A percentile compares a stretch with the other conserved stretches of the same genome.
phyloP scores from a whole-genome alignment of 2,797 vertebrate genomes.

The Diceros bicornis region DNA sequence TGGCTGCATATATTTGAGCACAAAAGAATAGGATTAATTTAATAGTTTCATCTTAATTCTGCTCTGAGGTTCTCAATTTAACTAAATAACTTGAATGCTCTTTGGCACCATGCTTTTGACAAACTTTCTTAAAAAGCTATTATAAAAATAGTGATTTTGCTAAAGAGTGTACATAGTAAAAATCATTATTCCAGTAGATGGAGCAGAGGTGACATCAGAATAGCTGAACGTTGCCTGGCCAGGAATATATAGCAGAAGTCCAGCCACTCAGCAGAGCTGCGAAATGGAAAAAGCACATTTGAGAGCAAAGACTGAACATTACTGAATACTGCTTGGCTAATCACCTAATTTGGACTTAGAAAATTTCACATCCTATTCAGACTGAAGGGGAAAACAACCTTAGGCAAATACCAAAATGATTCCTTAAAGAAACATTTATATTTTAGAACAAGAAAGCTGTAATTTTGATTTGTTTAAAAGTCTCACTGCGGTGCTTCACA shows the following conservation, averaged over 20 bases:
- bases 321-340: conserved; percentile 41
- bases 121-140: conserved; percentile 65
- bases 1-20: neutral
- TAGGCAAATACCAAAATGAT: neutral
- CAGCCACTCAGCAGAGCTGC: neutral
- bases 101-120: conserved; percentile 62
- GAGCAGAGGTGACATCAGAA: conserved; percentile 77
- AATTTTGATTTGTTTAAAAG: conserved; percentile 73
- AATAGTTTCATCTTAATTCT: conserved; percentile 64
- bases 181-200: conserved; percentile 80
- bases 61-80: conserved; percentile 40
- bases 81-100: conserved; percentile 59
- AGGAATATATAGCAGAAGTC: conserved; percentile 45
- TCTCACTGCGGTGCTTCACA: conserved; percentile 55
- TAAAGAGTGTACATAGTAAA: conserved; percentile 43
- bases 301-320: conserved; percentile 66
- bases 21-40: neutral
- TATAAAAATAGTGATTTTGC: conserved; percentile 78
- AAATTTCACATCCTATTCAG: conserved; percentile 13
- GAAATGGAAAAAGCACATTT: neutral
- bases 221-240: neutral
- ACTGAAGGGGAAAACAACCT: conserved; percentile 63
- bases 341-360: conserved; percentile 58
- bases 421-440: conserved; percentile 72
- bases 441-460: conserved; percentile 50